phyloP scores from a whole-genome alignment of 2,113 vertebrate genomes.

The Todiramphus saurophagus region DNA sequence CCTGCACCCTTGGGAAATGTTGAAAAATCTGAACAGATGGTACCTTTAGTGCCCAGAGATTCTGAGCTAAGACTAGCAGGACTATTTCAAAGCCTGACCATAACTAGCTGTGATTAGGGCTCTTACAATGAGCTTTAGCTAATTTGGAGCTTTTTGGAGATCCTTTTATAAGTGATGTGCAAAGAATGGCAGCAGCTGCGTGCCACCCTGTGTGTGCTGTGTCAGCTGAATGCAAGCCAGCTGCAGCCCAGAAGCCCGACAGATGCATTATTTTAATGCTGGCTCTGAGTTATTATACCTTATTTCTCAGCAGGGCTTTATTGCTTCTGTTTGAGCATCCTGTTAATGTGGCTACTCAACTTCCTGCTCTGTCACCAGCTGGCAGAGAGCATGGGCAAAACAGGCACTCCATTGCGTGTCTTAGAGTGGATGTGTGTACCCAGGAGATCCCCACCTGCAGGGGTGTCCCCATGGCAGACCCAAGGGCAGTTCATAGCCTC shows the following conservation, averaged over 20 bases:
- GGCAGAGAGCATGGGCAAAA: neutral
- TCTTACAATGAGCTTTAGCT: conserved; percentile 6
- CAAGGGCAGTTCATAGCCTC: rapidly evolving
- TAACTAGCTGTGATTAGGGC: conserved; percentile 10
- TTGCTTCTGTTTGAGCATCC: neutral
- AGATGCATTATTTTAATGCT: neutral
- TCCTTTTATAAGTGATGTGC: neutral
- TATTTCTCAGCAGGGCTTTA: conserved; percentile 31
- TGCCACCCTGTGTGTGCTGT: rapidly evolving
- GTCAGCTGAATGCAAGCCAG: neutral
- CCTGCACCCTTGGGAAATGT: neutral
- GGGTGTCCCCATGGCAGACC: neutral
- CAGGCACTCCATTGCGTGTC: neutral
- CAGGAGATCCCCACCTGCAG: neutral
- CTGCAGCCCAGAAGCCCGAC: conserved; percentile 2
- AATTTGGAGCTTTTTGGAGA: conserved; percentile 2
- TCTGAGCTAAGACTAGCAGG: neutral
- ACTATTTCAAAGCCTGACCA: neutral
- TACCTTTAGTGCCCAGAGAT: neutral
- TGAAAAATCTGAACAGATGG: neutral
- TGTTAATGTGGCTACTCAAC: neutral
- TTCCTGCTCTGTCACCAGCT: neutral
- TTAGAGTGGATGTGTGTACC: neutral
- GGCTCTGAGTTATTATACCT: neutral
- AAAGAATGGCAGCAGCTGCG: conserved; percentile 26